Evolutionary conservation across 2,888 invertebrate genomes (phyloP), one percentile per base, ranked within the genome.

Genomic region (Hydropsyche betteni): DNA sequence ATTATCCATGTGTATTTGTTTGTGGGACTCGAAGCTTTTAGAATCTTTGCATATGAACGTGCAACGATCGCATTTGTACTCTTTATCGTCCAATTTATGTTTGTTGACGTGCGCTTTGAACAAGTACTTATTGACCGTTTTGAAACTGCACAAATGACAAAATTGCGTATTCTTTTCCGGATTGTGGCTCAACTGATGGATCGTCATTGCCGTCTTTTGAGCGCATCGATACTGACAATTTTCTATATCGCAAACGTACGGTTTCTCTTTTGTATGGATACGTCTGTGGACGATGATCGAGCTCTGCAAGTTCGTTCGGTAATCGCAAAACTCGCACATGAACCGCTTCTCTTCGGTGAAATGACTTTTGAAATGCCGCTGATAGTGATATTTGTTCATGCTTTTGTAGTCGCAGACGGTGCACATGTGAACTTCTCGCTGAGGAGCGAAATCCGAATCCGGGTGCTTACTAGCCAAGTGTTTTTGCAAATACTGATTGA

Each of bases 241-340:
- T 16, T 72, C 71, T 0, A 64, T 44, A 12, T 71, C 69, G 50
- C 75, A 75, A 12, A 52, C 68, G 24, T 52, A 75, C 5, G 75
- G 72, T 24, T 70, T 70, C 36, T 75, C 64, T 16, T 72, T 71
- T 4, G 71, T 72, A 16, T 75, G 75, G 0, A 50, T 75, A 16
- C 71, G 8, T 70, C 71, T 71, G 34, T 71, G 75, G 10, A 75
- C 74, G 44, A 68, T 72, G 34, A 77, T 77, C 16, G 77, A 76
- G 14, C 58, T 77, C 14, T 70, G 68, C 14, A 74, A 44, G 14
- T 72, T 68, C 33, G 77, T 74, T 61, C 72, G 52, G 33, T 75
- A 75, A 33, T 75, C 75, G 68, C 75, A 75, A 51, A 69, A 71
- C 24, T 75, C 75, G 34, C 75, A 75, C 36, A 38, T 72, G 38